Evolutionary conservation across 2,888 invertebrate species (phyloP).

Genomic region (Nemurella pictetii): DNA sequence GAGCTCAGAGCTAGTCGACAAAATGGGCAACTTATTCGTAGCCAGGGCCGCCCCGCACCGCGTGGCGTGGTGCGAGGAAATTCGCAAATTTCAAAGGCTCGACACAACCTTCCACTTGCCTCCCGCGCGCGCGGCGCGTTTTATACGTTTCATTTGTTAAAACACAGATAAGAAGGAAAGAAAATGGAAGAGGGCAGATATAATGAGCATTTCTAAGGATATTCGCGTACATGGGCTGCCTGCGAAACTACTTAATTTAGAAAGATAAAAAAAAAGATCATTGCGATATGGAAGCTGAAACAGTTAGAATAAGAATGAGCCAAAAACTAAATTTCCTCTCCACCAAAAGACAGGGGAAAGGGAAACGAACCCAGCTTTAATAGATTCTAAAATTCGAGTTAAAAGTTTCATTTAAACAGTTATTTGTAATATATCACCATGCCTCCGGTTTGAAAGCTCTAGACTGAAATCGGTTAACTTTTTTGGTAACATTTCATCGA

Average conservation of each 20-base stretch:
- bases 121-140: neutral
- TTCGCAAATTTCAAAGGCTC: neutral
- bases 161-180: conserved; percentile 10
- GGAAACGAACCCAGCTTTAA: conserved; percentile 17
- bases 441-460: too few relatives aligned
- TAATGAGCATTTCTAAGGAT: conserved; percentile 9
- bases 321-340: conserved; percentile 13
- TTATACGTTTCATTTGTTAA: conserved; percentile 8
- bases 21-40: neutral
- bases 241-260: neutral
- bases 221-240: conserved; percentile 1
- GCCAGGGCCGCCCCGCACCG: neutral
- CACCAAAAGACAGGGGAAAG: neutral
- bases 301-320: conserved; percentile 18
- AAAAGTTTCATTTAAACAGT: neutral
- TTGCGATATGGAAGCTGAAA: conserved; percentile 1
- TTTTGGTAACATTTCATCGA: conserved; percentile 1
- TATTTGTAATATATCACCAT: conserved; percentile 13
- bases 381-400: conserved; percentile 8
- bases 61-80: neutral
- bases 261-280: conserved; percentile 28
- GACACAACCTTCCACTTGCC: neutral
- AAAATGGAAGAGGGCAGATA: conserved; percentile 5
- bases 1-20: neutral
- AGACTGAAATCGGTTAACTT: neutral